Base-by-base conservation (phyloP, 2,113 vertebrate genomes). In the Leucopsar rothschildi region DNA sequence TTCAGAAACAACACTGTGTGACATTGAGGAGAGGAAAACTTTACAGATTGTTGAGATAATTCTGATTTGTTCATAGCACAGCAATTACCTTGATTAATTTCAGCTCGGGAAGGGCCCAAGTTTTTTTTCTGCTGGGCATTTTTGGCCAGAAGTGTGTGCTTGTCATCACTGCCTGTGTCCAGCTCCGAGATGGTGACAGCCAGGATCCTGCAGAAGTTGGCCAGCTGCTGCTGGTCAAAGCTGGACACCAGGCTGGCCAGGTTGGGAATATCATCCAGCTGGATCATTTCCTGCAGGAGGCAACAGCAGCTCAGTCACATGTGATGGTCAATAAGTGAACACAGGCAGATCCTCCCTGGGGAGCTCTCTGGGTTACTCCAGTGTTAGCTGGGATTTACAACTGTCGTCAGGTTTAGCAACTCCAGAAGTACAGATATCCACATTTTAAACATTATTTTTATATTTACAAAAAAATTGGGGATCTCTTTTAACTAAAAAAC, bases 131-230 rank as follows among this genome's bases (percentile, higher is more conserved):
- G 99, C 83, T 99, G 99, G 50, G 99, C 99, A 28, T 99, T 99
- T 97, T 99, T 99, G 92, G 99, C 99, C 87, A 99, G 97, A 64
- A 99, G 98, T 0, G 99, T 99, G 97, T 99, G 99, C 94, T 99
- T 99, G 97, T 99, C 99, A 68, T 99, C 99, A 14, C 98, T 99
- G n/a, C 99, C 99, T 0, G 99, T 98, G 73, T 99, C 99, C 2
- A 99, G 99, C 88, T 99, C 99, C 2, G 99, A 99, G 97, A 99
- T 99, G 39, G 99, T 99, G 97, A 99, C 99, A 7, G 99, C 99
- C 28, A 99, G 98, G 96, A 99, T 99, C 94, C 99, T 98, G 96
- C 99, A 99, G 98, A 99, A 99, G 98, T 99, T 99, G 44, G 99
- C 99, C 82, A 99, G 98, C 95, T 99, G 99, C 90, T 99, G 99